These are phyloP conservation scores for Stegodyphus dumicola DNA, from an alignment of 1,140 invertebrate species.

Conservation along the genomic window DNA sequence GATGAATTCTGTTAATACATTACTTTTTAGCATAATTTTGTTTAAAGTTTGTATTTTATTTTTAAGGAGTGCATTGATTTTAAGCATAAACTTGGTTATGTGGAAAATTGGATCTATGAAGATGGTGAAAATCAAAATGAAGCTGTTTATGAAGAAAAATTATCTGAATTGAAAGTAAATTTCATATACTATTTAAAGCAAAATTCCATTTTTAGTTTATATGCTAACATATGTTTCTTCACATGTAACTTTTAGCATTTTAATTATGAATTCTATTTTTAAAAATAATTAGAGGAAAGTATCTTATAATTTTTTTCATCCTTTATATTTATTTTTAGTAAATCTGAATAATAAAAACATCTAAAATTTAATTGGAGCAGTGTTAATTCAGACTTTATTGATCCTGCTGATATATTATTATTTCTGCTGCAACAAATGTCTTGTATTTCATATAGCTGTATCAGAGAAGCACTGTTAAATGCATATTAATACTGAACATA, in stretches of 20 bases:
- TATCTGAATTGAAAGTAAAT: conserved; percentile 76
- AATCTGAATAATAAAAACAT: no score
- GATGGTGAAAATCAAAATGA: conserved; percentile 88
- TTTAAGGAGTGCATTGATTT: conserved; percentile 74
- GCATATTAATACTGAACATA: no score
- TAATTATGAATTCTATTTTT: background rate
- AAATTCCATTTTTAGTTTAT: background rate
- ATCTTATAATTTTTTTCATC: no score
- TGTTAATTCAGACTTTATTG: no score
- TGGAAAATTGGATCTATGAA: conserved; percentile 95
- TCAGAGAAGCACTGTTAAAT: no score
- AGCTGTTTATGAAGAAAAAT: conserved; percentile 80
- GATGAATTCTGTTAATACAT: no score
- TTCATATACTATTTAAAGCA: background rate
- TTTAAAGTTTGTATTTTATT: background rate
- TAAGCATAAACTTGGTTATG: conserved; percentile 78
- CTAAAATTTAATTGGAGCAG: no score
- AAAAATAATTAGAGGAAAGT: background rate
- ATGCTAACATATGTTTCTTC: background rate
- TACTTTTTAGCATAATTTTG: background rate
- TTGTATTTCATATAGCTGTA: no score
- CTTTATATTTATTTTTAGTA: no score
- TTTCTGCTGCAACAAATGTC: no score
- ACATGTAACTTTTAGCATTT: background rate
- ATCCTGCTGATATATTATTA: no score